A percentile compares a stretch with the other conserved stretches of the same genome.
These are phyloP conservation scores for Xestobium rufovillosum DNA, from an alignment of 2,888 invertebrate species.

Conservation along the genomic window DNA sequence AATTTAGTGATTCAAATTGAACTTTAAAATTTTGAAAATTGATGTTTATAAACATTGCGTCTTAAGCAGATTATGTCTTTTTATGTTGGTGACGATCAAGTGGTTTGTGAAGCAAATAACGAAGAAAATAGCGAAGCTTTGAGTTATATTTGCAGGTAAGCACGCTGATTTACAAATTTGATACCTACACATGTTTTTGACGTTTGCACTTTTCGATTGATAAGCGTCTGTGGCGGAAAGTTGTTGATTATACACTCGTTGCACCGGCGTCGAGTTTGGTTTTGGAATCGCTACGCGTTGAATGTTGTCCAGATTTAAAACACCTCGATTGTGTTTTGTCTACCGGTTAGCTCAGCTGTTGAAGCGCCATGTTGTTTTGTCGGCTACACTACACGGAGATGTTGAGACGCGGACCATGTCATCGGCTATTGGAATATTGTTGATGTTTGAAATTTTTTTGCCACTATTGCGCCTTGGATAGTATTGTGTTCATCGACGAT, in stretches of 20 bases:
- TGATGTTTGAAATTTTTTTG: no score
- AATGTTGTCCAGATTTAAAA: conserved; percentile 14
- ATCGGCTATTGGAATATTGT: no score
- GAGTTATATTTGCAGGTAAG: conserved; percentile 46
- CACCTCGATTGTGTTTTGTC: no score
- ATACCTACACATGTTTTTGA: conserved; percentile 39
- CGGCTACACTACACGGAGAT: no score
- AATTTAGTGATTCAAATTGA: conserved; percentile 30
- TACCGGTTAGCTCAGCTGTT: conserved; percentile 29
- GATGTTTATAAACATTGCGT: conserved; percentile 19
- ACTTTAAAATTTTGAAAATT: conserved; percentile 14
- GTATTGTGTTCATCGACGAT: no score
- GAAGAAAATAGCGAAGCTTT: conserved; percentile 48
- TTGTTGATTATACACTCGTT: conserved; percentile 8
- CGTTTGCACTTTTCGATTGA: conserved; percentile 27
- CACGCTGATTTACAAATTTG: conserved; percentile 28
- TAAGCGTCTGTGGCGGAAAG: no score
- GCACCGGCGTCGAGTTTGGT: not conserved
- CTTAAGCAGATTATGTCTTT: conserved; percentile 45
- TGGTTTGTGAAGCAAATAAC: conserved; percentile 48
- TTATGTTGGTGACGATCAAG: conserved; percentile 46
- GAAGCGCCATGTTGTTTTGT: conserved; percentile 29
- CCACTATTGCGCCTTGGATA: no score
- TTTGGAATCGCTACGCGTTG: conserved; percentile 5
- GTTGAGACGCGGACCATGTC: no score